These are phyloP conservation scores for Drosophila falleni DNA, from an alignment of 2,888 invertebrate genomes.

Conservation along the genomic window DNA sequence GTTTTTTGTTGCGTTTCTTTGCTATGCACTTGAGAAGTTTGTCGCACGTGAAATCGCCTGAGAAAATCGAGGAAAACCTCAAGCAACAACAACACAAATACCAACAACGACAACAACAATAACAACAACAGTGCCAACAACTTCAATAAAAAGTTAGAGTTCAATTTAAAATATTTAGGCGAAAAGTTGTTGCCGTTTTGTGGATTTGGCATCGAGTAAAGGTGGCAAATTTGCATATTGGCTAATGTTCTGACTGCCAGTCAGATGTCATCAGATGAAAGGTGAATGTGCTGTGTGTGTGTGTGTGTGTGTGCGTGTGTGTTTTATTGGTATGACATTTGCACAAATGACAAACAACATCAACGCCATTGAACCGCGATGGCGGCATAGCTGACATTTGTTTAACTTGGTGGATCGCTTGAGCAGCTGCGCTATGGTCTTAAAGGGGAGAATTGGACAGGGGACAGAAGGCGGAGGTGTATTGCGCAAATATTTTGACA, in stretches of 20 bases:
- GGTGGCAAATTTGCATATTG: slow-evolving; percentile 69
- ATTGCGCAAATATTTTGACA: slow-evolving; percentile 80
- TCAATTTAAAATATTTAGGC: slow-evolving; percentile 64
- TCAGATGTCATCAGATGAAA: slow-evolving; percentile 35
- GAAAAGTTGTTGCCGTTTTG: slow-evolving; percentile 39
- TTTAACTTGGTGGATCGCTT: slow-evolving; percentile 33
- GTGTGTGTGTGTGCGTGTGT: neutral
- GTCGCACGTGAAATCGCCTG: slow-evolving; percentile 85
- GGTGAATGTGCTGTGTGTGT: slow-evolving; percentile 7
- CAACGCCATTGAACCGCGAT: slow-evolving; percentile 75
- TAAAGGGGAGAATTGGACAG: neutral
- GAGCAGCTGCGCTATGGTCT: slow-evolving; percentile 10
- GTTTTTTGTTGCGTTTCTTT: slow-evolving; percentile 76
- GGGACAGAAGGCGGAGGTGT: neutral
- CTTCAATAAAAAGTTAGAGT: slow-evolving; percentile 53
- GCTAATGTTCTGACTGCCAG: slow-evolving; percentile 55
- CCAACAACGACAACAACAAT: slow-evolving; percentile 14
- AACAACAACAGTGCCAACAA: slow-evolving; percentile 31
- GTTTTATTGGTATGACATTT: slow-evolving; percentile 49
- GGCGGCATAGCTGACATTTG: slow-evolving; percentile 65
- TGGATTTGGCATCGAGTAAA: slow-evolving; percentile 27
- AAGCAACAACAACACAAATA: slow-evolving; percentile 28
- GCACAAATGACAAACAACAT: slow-evolving; percentile 71
- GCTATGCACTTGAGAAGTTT: slow-evolving; percentile 84
- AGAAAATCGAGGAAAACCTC: slow-evolving; percentile 81